A percentile compares a stretch with the other conserved stretches of the same genome.
These are phyloP conservation scores for Bradypus variegatus DNA, from an alignment of 2,797 vertebrate genomes.

Conservation along the genomic window DNA sequence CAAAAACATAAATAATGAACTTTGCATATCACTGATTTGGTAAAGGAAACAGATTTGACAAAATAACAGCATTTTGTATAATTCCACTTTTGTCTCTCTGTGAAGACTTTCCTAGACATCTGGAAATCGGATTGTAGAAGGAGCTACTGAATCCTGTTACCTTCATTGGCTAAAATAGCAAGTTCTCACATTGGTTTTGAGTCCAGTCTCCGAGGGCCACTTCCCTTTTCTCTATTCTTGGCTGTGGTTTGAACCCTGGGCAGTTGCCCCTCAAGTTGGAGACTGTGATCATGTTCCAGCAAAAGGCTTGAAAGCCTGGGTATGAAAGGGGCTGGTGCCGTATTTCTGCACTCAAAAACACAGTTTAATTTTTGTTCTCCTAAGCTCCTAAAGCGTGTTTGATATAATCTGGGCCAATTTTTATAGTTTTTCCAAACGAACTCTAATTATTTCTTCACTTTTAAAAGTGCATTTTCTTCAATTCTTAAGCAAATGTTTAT, in stretches of 20 bases:
- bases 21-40: not conserved
- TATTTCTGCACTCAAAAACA: not conserved
- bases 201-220: not conserved
- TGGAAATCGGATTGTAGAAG: not conserved
- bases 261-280: not conserved
- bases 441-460: not conserved
- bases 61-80: not conserved
- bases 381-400: not conserved
- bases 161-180: not conserved
- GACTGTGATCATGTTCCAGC: rapidly evolving
- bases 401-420: not conserved
- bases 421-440: not conserved
- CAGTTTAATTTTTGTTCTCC: not conserved
- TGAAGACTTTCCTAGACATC: not conserved
- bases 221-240: not conserved
- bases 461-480: not conserved
- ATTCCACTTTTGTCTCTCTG: not conserved
- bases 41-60: not conserved
- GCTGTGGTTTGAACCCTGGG: not conserved
- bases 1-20: not conserved
- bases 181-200: not conserved
- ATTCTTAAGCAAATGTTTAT: not conserved
- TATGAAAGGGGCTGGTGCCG: rapidly evolving
- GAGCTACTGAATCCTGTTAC: not conserved
- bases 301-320: not conserved